A percentile compares a stretch with the other conserved stretches of the same genome.
These are phyloP conservation scores for Ageneiosus marmoratus DNA, from an alignment of 2,113 vertebrate species.

Conservation along the genomic window DNA sequence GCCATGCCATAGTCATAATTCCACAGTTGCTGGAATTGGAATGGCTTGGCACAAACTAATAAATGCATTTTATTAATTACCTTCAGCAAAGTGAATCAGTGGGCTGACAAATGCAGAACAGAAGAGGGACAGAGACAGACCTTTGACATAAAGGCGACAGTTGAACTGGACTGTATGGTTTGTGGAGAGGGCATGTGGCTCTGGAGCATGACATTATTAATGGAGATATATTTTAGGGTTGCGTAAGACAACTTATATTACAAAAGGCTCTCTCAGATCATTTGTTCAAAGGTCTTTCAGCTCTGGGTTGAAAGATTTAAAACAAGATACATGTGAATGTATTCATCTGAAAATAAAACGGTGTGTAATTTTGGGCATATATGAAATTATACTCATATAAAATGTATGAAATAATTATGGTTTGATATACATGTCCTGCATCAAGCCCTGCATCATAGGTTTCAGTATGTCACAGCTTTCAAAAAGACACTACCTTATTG, in stretches of 20 bases:
- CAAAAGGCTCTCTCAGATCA: slow-evolving; percentile 14
- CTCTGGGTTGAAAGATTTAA: slow-evolving; percentile 23
- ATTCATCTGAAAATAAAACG: neutral
- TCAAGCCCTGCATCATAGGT: neutral
- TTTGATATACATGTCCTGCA: neutral
- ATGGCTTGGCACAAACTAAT: slow-evolving; percentile 11
- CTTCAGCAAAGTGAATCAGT: slow-evolving; percentile 37
- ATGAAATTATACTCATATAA: neutral
- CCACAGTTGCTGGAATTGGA: slow-evolving; percentile 11
- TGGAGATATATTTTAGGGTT: slow-evolving; percentile 36
- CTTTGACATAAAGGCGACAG: slow-evolving; percentile 47
- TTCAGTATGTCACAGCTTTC: neutral
- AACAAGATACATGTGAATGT: neutral
- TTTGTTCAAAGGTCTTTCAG: slow-evolving; percentile 27
- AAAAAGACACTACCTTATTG: neutral
- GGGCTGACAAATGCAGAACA: slow-evolving; percentile 26
- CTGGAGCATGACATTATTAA: slow-evolving; percentile 60
- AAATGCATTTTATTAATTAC: slow-evolving; percentile 46
- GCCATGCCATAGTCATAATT: slow-evolving; percentile 25
- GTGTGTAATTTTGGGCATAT: neutral
- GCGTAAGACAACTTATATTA: slow-evolving; percentile 42
- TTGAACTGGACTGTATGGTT: slow-evolving; percentile 35
- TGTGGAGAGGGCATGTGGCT: slow-evolving; percentile 57
- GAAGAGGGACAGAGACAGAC: slow-evolving; percentile 46
- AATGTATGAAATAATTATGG: neutral